Base-by-base conservation (phyloP, 1,140 invertebrate species). In the Frieseomelitta varia region DNA sequence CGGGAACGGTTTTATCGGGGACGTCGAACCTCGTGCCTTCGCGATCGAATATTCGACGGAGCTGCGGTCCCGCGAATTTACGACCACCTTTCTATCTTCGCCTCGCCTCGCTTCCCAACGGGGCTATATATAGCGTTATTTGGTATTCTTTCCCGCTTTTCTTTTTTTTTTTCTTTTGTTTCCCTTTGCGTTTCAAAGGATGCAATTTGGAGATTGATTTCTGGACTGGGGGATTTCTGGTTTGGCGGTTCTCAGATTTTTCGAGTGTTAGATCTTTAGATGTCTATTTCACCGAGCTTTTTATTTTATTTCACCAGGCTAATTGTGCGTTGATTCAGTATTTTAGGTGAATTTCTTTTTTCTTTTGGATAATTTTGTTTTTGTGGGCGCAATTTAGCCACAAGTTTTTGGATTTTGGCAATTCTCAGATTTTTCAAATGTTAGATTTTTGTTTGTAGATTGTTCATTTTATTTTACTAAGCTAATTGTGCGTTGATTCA, bases 1-100 rank as follows among this genome's bases (percentile, higher is more conserved):
- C 0, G 27, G 30, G 47, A 67, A 81, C 74, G 81, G 27, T 83
- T 83, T 83, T 83, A 83, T 78, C 73, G 74, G 39, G 61, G n/a
- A 34, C 51, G 65, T 68, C 34, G 81, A 83, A 51, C 34, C n/a
- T 21, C 11, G 24, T 15, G 24, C 4, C 30, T n/a, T n/a, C 30
- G 24, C 15, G 55, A 76, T 63, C 55, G 24, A 39, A 55, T 53
- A n/a, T 65, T 71, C 79, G 47, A 55, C 34, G 53, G 34, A 12
- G 79, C 39, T 75, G 47, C 71, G 71, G 58, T 65, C 55, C 75
- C 63, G 58, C 53, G 27, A 82, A 77, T 77, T 77, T 68, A 68
- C 34, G 61, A 81, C 55, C 61, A 12, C 47, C 27, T 19, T 30
- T 34, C 30, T 34, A 30, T 34, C 30, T 34, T 21, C 58, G 55